Evolutionary conservation across 2,797 vertebrate genomes (phyloP).

Genomic region (Mustela erminea): DNA sequence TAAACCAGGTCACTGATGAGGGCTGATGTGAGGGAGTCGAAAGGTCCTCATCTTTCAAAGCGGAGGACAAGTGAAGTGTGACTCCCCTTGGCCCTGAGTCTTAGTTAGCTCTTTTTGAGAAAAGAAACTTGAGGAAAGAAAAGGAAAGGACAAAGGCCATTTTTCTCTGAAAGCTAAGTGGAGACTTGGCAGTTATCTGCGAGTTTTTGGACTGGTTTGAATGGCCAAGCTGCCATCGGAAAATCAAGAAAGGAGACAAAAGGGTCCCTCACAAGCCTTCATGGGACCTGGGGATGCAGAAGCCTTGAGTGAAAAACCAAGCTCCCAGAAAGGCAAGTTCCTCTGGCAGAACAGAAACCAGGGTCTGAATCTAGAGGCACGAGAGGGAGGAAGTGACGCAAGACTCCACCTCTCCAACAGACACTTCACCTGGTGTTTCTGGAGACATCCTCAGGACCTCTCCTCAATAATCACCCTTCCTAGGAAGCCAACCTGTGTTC

Average conservation of each 20-base stretch:
- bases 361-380: background rate
- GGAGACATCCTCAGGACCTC: background rate
- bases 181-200: background rate
- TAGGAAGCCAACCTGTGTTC: background rate
- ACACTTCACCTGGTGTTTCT: background rate
- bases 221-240: background rate
- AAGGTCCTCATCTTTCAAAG: background rate
- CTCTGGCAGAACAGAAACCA: background rate
- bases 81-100: background rate
- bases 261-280: background rate
- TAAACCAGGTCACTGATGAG: background rate
- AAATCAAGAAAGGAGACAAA: background rate
- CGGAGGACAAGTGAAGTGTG: background rate
- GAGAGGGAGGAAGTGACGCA: accelerated
- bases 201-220: background rate
- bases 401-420: background rate
- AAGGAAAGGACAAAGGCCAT: background rate
- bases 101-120: background rate
- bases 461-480: background rate
- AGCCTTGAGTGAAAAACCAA: background rate
- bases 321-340: background rate
- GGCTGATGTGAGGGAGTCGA: background rate
- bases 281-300: background rate
- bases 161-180: background rate
- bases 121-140: background rate